phyloP scores from a whole-genome alignment of 2,888 invertebrate species.

The Biston betularia region DNA sequence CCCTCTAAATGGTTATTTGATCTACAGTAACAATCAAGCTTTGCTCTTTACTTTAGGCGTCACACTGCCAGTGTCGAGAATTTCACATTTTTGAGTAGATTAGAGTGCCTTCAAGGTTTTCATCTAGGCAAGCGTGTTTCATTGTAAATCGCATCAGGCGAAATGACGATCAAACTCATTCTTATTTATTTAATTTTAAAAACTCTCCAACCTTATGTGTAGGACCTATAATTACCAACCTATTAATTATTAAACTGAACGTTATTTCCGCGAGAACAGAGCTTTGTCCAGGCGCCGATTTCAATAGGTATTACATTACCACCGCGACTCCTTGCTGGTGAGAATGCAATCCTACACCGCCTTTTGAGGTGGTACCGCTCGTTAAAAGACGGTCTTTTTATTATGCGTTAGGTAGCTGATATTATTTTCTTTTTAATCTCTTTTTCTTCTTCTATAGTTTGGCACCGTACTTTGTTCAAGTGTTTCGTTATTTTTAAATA shows the following conservation, averaged over 20 bases:
- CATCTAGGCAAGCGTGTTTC: no score
- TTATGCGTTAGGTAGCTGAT: not conserved
- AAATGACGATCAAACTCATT: no score
- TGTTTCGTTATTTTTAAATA: no score
- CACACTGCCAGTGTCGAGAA: no score
- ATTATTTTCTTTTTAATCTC: not conserved
- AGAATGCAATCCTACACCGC: conserved; percentile 26
- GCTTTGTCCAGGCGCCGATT: conserved; percentile 61
- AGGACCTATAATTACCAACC: not conserved
- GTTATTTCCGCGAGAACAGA: conserved; percentile 56
- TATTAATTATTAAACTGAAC: conserved; percentile 14
- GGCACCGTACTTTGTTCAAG: no score
- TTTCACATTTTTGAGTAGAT: no score
- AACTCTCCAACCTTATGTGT: not conserved
- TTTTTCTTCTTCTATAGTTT: not conserved
- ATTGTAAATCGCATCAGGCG: no score
- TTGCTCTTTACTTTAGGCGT: no score
- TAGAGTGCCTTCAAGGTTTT: no score
- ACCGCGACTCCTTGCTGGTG: conserved; percentile 40
- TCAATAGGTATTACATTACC: conserved; percentile 66
- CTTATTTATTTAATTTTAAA: no score
- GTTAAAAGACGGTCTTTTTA: conserved; percentile 11
- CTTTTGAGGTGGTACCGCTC: conserved; percentile 30
- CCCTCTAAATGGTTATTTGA: no score
- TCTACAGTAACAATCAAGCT: no score